These are phyloP conservation scores for Diadema setosum DNA, from an alignment of 35 echinoderm and acorn worm species.

Conservation along the genomic window DNA sequence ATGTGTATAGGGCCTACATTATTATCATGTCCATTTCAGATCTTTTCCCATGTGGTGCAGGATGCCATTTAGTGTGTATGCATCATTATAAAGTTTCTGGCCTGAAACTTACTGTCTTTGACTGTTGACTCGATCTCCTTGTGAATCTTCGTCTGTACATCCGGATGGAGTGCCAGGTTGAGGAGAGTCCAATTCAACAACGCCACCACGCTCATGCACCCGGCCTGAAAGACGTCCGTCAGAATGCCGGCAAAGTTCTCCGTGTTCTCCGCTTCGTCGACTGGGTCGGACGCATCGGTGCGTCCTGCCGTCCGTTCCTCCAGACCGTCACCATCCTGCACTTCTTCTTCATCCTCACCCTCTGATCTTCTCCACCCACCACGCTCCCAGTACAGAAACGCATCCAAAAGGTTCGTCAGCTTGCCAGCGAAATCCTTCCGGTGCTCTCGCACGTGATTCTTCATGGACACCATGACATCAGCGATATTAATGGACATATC, in stretches of 20 bases:
- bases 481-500: neutral
- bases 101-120: neutral
- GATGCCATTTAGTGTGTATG: no score
- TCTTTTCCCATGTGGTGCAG: no score
- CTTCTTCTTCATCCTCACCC: neutral
- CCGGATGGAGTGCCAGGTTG: neutral
- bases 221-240: slow-evolving; percentile 3
- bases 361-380: neutral
- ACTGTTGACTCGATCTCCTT: neutral
- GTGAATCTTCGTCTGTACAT: neutral
- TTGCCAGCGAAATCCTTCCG: neutral
- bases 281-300: neutral
- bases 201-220: neutral
- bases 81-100: no score
- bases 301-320: no score
- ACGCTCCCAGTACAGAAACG: neutral
- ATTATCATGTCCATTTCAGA: no score
- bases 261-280: neutral
- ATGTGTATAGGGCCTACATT: no score
- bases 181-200: neutral
- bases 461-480: neutral
- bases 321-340: neutral
- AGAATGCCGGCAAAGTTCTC: neutral
- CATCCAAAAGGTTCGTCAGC: neutral
- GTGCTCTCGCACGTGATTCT: neutral